Evolutionary conservation across 1,140 invertebrate species (phyloP).

Genomic region (Lithobius niger): DNA sequence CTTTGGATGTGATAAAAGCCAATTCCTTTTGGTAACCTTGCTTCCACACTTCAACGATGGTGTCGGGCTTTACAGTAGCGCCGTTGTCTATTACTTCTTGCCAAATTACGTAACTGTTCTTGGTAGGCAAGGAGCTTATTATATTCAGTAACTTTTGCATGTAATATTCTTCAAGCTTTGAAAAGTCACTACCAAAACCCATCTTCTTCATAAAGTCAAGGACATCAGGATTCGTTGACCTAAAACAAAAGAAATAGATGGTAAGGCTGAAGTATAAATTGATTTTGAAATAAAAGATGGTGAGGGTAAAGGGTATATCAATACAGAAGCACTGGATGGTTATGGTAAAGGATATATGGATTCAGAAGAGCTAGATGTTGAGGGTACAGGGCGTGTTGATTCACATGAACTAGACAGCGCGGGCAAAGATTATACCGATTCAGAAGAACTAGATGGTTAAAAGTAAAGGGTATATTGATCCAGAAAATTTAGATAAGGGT

Average conservation of each 20-base stretch:
- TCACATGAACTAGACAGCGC: too few species aligned
- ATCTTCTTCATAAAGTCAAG: slow-evolving; percentile 48
- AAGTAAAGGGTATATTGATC: too few species aligned
- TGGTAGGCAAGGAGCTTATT: slow-evolving; percentile 24
- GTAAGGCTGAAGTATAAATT: too few species aligned
- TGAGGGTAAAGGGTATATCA: too few species aligned
- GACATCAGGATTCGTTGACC: slow-evolving; percentile 61
- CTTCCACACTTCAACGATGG: slow-evolving; percentile 61
- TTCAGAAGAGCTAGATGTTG: too few species aligned
- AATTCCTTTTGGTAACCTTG: slow-evolving; percentile 20
- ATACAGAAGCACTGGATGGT: too few species aligned
- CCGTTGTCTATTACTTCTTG: slow-evolving; percentile 81
- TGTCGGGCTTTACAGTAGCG: slow-evolving; percentile 44
- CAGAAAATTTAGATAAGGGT: too few species aligned
- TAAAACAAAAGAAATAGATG: slow-evolving; percentile 24
- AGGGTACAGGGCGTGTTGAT: too few species aligned
- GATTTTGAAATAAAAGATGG: too few species aligned
- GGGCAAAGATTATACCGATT: too few species aligned
- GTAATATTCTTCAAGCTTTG: slow-evolving; percentile 50
- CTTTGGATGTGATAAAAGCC: slow-evolving; percentile 35
- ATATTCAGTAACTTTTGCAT: slow-evolving; percentile 45
- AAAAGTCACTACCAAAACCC: slow-evolving; percentile 42
- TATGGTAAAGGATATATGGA: too few species aligned
- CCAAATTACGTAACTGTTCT: slow-evolving; percentile 58
- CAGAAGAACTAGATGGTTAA: too few species aligned